These are phyloP conservation scores for Prochilodus magdalenae DNA, from an alignment of 2,113 vertebrate species.

Conservation along the genomic window DNA sequence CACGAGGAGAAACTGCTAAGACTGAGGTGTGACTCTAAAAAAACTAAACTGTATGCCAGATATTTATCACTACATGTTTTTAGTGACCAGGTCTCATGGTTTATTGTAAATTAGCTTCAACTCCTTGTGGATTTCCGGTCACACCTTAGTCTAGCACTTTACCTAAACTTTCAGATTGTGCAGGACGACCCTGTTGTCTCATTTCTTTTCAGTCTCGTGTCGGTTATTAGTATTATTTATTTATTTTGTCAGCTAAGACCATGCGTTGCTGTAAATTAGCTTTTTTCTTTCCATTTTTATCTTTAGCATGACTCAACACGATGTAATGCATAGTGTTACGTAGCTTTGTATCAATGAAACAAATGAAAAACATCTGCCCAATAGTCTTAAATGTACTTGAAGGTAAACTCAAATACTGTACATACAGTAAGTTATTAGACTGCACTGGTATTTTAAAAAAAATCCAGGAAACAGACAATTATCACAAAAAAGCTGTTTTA, in stretches of 20 bases:
- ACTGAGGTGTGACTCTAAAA: conserved; percentile 10
- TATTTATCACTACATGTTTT: not conserved
- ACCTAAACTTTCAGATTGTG: not conserved
- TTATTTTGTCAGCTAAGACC: not conserved
- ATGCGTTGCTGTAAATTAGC: not conserved
- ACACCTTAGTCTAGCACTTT: not conserved
- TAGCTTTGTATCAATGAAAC: not conserved
- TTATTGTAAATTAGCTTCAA: not conserved
- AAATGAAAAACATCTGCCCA: not conserved
- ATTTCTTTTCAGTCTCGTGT: no score
- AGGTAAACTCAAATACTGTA: not conserved
- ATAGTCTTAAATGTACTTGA: not conserved
- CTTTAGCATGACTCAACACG: not conserved
- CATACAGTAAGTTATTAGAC: not conserved
- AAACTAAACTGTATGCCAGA: not conserved
- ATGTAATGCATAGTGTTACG: not conserved
- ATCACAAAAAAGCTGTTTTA: not conserved
- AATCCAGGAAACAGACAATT: not conserved
- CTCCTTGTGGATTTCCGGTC: not conserved
- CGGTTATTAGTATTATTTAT: not conserved
- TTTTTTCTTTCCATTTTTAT: not conserved
- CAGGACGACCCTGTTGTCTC: not conserved
- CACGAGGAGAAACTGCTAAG: conserved; percentile 30
- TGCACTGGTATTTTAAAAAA: not conserved
- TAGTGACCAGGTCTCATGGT: not conserved